Evolutionary conservation across 1,140 invertebrate species (phyloP).

Genomic region (Trinorchestia longiramus): DNA sequence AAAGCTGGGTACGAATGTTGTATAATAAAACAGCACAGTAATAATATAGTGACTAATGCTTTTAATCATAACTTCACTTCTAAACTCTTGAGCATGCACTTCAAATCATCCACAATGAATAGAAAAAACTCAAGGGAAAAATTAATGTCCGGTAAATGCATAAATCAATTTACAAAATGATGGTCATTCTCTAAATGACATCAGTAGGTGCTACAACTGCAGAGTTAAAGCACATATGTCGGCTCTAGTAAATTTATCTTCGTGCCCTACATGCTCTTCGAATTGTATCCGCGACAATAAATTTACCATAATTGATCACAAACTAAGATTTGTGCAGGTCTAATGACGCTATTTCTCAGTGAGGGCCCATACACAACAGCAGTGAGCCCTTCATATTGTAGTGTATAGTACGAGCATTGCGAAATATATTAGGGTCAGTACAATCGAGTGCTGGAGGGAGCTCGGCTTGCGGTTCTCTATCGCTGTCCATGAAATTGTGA

Average conservation of each 20-base stretch:
- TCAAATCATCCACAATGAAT: background rate
- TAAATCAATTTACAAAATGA: background rate
- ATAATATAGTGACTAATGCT: no score
- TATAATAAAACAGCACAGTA: no score
- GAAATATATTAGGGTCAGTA: background rate
- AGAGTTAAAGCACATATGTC: background rate
- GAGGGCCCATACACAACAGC: background rate
- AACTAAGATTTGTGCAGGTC: slow-evolving; percentile 13
- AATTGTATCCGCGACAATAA: slow-evolving; percentile 16
- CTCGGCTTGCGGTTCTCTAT: background rate
- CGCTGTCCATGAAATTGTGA: background rate
- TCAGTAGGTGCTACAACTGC: background rate
- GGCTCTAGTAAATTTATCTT: slow-evolving; percentile 7
- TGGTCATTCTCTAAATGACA: background rate
- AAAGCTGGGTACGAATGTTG: no score
- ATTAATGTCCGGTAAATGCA: background rate
- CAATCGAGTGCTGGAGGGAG: background rate
- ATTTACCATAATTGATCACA: slow-evolving; percentile 41
- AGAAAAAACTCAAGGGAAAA: background rate
- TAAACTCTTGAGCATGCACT: background rate
- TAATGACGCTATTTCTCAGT: slow-evolving; percentile 25
- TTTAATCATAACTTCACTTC: background rate
- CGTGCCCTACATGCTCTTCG: background rate
- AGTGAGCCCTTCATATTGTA: slow-evolving; percentile 1
- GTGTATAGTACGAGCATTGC: background rate